Evolutionary conservation across 2,888 invertebrate species (phyloP).

Genomic region (Cartodere bifasciata): DNA sequence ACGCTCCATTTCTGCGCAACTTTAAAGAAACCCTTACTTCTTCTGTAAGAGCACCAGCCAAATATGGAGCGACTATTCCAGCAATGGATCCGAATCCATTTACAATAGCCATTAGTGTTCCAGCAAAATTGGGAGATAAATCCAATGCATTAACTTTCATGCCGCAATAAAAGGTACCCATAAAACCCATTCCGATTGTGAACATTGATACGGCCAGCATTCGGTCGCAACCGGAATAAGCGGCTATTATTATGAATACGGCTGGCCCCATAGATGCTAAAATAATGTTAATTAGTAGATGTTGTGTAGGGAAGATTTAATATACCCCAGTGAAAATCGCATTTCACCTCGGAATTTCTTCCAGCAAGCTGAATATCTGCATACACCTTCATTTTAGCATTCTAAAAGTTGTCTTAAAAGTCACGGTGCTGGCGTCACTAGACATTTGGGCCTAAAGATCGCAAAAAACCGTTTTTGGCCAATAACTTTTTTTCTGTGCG

Average conservation of each 20-base stretch:
- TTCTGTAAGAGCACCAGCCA: conserved; percentile 42
- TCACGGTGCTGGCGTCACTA: too few relatives aligned
- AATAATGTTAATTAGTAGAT: too few relatives aligned
- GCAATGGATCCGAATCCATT: conserved; percentile 45
- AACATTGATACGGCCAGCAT: conserved; percentile 38
- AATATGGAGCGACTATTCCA: conserved; percentile 45
- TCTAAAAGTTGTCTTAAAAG: too few relatives aligned
- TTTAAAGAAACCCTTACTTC: conserved; percentile 43
- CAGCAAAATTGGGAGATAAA: conserved; percentile 45
- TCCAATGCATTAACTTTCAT: conserved; percentile 48
- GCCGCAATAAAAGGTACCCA: conserved; percentile 51
- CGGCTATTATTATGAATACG: conserved; percentile 42
- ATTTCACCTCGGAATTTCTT: too few relatives aligned
- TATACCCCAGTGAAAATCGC: too few relatives aligned
- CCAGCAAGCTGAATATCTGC: too few relatives aligned
- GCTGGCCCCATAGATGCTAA: conserved; percentile 44
- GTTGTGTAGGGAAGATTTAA: too few relatives aligned
- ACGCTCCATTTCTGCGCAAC: too few relatives aligned
- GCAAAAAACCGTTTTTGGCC: too few relatives aligned
- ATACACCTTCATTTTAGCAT: too few relatives aligned
- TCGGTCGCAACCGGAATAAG: conserved; percentile 45
- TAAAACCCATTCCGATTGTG: conserved; percentile 45
- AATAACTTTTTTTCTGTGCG: too few relatives aligned
- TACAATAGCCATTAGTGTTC: conserved; percentile 44
- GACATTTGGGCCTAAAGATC: too few relatives aligned